A percentile compares a stretch with the other conserved stretches of the same genome.
Conservation (phyloP, 2,888 invertebrate species). For the Drosophila aldrichi region DNA sequence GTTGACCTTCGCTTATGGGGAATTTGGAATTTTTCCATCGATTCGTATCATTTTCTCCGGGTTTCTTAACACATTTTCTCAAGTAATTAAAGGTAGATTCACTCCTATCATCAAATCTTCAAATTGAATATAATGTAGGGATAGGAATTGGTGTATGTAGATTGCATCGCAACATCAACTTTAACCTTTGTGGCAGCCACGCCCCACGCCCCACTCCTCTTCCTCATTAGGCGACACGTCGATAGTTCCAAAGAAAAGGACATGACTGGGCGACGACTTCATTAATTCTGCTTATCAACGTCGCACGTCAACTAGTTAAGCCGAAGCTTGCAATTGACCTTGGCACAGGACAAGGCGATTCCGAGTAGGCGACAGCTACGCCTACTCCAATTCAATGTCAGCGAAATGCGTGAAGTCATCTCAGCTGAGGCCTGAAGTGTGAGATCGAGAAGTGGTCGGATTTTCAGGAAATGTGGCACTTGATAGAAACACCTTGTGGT, state of each 20-base stretch:
- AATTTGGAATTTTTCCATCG: background rate
- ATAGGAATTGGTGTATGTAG: background rate
- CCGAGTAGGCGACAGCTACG: conserved; percentile 22
- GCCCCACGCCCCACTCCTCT: conserved; percentile 7
- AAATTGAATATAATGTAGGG: background rate
- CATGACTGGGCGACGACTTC: conserved; percentile 12
- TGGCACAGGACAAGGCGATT: conserved; percentile 39
- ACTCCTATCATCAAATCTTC: background rate
- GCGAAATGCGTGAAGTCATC: conserved; percentile 75
- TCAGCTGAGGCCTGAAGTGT: background rate
- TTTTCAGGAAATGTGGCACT: conserved; percentile 50
- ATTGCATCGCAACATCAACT: background rate
- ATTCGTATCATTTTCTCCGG: background rate
- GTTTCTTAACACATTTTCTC: background rate
- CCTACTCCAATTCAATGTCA: conserved; percentile 63
- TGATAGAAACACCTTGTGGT: conserved; percentile 32
- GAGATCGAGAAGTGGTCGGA: background rate
- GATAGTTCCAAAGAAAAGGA: conserved; percentile 31
- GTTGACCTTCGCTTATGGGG: background rate
- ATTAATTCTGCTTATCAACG: conserved; percentile 70
- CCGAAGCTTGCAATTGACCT: conserved; percentile 56
- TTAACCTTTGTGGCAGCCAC: conserved; percentile 27
- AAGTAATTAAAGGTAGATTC: background rate
- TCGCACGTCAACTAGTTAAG: conserved; percentile 35
- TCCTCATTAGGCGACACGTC: background rate